Evolutionary conservation across 1,140 invertebrate genomes (phyloP), one percentile per base, ranked within the genome.

Genomic region (Holcopasites calliopsidis): DNA sequence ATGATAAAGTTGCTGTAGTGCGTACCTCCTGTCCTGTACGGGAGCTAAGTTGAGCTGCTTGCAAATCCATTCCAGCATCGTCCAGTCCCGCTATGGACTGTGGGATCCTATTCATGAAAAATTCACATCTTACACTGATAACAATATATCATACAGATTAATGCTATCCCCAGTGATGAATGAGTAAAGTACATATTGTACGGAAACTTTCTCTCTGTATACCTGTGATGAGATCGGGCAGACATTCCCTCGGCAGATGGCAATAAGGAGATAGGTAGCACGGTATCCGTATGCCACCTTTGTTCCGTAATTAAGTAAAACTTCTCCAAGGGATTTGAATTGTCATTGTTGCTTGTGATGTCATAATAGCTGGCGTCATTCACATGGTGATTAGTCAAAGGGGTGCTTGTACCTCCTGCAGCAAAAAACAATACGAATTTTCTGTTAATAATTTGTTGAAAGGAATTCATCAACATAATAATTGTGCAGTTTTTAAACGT

Each of bases 41-140:
- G 76, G 86, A 86, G 83, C 85, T 84, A 72, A 90, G 85, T 80
- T 91, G 89, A 77, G 89, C 84, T 84, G 85, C 82, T 87, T 86
- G 90, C 78, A 91, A 86, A 89, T 91, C 91, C 91, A 92, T 91
- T 87, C 88, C 90, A 91, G 90, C 90, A 92, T 92, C 88, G 83
- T 91, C 90, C 90, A 91, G 91, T 91, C 90, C 91, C 73, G 80
- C 86, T 79, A 88, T 87, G 90, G 91, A 92, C 91, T 91, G 90
- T 80, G 88, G 88, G 82, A 90, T 87, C 86, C 91, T 91, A 35
- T 16, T 47, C 64, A 47, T 8, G 64, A 72, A 31, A 58, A 77
- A 47, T 61, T 44, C 11, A 57, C 38, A 44, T 64, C 4, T 26
- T 60, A 64, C 26, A 40, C 23, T 35, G 42, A n/a, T 58, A 58